Conservation (phyloP, 2,888 invertebrate species). For the Ctena decussata region DNA sequence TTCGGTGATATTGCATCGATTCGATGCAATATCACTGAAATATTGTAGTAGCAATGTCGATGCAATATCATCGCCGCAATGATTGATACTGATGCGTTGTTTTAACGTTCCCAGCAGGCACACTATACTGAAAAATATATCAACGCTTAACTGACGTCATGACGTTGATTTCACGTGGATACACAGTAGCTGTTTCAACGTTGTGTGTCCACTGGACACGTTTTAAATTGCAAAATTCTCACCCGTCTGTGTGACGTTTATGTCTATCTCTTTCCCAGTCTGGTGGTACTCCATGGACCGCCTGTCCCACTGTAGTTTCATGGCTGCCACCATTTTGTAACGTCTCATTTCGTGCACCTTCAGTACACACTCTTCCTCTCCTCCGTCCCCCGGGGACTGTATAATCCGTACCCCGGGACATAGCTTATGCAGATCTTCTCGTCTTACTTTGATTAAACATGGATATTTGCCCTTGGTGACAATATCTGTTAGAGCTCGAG, state of each 20-base stretch:
- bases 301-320: slow-evolving; percentile 80
- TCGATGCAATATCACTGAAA: too few species aligned
- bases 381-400: not conserved
- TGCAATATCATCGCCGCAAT: too few species aligned
- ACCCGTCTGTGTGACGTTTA: slow-evolving; percentile 81
- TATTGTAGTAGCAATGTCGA: too few species aligned
- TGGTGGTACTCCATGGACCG: slow-evolving; percentile 76
- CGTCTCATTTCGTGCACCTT: slow-evolving; percentile 77
- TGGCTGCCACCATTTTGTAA: slow-evolving; percentile 76
- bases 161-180: too few species aligned
- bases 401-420: not conserved
- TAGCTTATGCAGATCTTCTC: slow-evolving; percentile 39
- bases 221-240: too few species aligned
- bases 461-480: slow-evolving; percentile 61
- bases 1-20: too few species aligned
- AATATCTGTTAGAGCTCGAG: slow-evolving; percentile 72
- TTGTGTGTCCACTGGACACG: too few species aligned
- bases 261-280: slow-evolving; percentile 74
- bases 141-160: too few species aligned
- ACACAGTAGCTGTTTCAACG: too few species aligned
- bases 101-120: too few species aligned
- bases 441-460: slow-evolving; percentile 54
- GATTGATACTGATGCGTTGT: too few species aligned
- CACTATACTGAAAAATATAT: too few species aligned
- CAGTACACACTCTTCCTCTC: slow-evolving; percentile 63